These are phyloP conservation scores for Chrysina gloriosa DNA, from an alignment of 2,888 invertebrate species.

Conservation along the genomic window DNA sequence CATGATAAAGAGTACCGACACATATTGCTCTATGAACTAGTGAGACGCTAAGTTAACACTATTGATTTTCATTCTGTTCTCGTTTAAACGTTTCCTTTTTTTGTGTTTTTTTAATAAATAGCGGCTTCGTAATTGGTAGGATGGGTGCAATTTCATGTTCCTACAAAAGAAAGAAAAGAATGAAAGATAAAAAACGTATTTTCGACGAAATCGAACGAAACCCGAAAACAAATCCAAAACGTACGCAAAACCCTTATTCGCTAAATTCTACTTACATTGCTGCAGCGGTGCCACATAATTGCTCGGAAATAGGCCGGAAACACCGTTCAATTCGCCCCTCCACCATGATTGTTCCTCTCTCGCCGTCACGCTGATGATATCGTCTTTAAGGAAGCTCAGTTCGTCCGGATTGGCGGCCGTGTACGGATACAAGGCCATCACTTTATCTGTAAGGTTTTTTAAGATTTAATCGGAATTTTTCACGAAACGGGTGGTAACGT, in stretches of 20 bases:
- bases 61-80: constrained; percentile 20
- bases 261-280: constrained; percentile 70
- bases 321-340: constrained; percentile 92
- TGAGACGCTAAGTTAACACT: constrained; percentile 41
- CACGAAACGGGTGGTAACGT: background rate
- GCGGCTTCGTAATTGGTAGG: constrained; percentile 63
- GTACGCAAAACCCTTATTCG: background rate
- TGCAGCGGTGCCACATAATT: constrained; percentile 87
- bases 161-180: constrained; percentile 57
- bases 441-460: constrained; percentile 73
- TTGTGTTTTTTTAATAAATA: constrained; percentile 8
- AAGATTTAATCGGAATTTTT: background rate
- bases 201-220: background rate
- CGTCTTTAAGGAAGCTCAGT: constrained; percentile 90
- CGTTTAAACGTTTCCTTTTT: constrained; percentile 19
- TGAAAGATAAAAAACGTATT: background rate
- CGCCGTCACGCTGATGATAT: constrained; percentile 88
- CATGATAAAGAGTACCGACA: constrained; percentile 29
- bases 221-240: background rate
- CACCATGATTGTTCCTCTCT: constrained; percentile 98
- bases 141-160: constrained; percentile 63
- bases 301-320: constrained; percentile 93
- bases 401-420: constrained; percentile 96
- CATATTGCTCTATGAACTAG: constrained; percentile 42
- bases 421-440: constrained; percentile 93